Percentiles rank a stretch among this genome's conserved stretches.
These are phyloP conservation scores for Microcebus ravelobensis DNA, from an alignment of 2,113 vertebrate genomes.

Conservation along the genomic window DNA sequence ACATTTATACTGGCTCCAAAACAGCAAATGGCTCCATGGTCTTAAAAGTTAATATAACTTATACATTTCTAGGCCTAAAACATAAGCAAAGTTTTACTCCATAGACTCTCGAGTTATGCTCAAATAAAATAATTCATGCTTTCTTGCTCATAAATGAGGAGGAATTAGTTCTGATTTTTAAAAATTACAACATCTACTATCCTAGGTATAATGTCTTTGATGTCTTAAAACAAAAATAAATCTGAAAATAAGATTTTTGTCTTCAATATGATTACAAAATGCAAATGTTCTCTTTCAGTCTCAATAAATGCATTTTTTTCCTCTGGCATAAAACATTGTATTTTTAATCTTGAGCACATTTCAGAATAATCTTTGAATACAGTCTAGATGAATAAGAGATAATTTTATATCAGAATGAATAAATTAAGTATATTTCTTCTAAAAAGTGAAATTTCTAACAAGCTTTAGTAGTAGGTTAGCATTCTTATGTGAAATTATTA, in stretches of 20 bases:
- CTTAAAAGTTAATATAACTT: neutral
- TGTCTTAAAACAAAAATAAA: neutral
- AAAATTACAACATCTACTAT: neutral
- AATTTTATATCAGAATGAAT: slow-evolving; percentile 81
- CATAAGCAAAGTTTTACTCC: neutral
- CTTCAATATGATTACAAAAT: slow-evolving; percentile 19
- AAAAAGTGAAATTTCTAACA: slow-evolving; percentile 76
- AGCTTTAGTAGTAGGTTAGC: slow-evolving; percentile 81
- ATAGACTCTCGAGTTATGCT: neutral
- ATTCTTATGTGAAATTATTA: slow-evolving; percentile 82
- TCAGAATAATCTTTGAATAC: slow-evolving; percentile 75
- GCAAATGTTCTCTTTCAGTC: slow-evolving; percentile 42
- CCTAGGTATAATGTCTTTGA: neutral
- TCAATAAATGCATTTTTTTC: slow-evolving; percentile 56
- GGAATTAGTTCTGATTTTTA: neutral
- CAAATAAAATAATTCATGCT: neutral
- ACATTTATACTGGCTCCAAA: neutral
- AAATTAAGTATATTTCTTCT: slow-evolving; percentile 71
- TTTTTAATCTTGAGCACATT: slow-evolving; percentile 47
- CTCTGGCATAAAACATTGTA: slow-evolving; percentile 58
- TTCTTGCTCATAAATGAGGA: slow-evolving; percentile 8
- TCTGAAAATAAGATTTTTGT: neutral
- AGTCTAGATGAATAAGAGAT: slow-evolving; percentile 75
- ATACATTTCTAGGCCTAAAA: neutral
- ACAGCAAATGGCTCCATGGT: neutral